Percentiles rank a stretch among this genome's conserved stretches.
phyloP scores from a whole-genome alignment of 1,140 invertebrate species.

The Drosophila parvula region DNA sequence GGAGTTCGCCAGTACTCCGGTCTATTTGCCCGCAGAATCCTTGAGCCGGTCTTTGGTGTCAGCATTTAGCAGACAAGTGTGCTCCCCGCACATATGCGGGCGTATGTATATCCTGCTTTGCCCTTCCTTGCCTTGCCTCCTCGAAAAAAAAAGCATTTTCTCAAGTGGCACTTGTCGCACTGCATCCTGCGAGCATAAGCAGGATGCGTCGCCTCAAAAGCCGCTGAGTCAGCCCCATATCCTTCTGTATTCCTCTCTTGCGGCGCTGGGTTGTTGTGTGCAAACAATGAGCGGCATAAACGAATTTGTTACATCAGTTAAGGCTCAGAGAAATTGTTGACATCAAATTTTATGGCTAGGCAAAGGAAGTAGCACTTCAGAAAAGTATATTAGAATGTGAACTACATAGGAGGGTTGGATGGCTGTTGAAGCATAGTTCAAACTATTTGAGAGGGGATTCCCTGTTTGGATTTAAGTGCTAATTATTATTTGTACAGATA shows the following conservation, averaged over 20 bases:
- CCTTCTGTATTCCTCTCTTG: conserved; percentile 3
- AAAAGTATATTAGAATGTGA: conserved; percentile 22
- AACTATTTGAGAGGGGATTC: not conserved
- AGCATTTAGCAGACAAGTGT: conserved; percentile 76
- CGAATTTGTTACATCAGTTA: conserved; percentile 57
- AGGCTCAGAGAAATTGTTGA: conserved; percentile 38
- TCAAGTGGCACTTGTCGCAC: conserved; percentile 48
- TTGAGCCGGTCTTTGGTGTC: conserved; percentile 75
- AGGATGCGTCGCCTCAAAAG: conserved; percentile 39
- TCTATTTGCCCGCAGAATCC: conserved; percentile 81
- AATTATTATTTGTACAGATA: not conserved
- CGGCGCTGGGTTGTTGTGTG: conserved; percentile 31
- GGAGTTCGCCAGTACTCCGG: conserved; percentile 24
- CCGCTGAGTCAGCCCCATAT: conserved; percentile 43
- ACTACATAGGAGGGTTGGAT: not conserved
- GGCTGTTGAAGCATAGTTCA: not conserved
- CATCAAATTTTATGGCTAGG: conserved; percentile 43
- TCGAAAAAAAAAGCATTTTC: conserved; percentile 45
- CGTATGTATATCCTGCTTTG: conserved; percentile 6
- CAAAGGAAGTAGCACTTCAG: conserved; percentile 17
- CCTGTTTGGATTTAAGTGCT: not conserved
- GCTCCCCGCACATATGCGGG: conserved; percentile 21
- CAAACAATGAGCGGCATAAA: conserved; percentile 52
- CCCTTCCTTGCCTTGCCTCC: conserved; percentile 6
- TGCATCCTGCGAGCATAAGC: conserved; percentile 53